These are phyloP conservation scores for Procavia capensis DNA, from an alignment of 2,113 vertebrate species.

Conservation along the genomic window DNA sequence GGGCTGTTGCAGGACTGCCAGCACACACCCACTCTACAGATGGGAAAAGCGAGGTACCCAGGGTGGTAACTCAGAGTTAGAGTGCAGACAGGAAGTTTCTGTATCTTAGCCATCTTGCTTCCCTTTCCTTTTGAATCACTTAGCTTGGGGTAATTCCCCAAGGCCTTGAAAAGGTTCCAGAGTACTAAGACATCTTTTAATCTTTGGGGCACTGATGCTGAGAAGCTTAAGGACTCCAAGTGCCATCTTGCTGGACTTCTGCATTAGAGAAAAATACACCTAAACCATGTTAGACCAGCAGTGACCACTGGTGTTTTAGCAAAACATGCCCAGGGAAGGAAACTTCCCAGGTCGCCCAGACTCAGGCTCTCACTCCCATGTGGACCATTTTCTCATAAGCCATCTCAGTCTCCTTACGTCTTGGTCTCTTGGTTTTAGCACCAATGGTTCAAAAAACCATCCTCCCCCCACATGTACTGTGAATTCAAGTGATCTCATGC, in stretches of 20 bases:
- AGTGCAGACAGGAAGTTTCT: not conserved
- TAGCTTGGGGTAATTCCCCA: not conserved
- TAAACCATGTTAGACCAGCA: not conserved
- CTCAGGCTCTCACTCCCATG: not conserved
- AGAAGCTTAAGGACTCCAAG: not conserved
- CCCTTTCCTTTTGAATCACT: not conserved
- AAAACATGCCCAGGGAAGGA: not conserved
- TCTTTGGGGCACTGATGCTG: not conserved
- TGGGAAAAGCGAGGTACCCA: not conserved
- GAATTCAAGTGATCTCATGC: not conserved
- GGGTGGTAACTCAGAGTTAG: not conserved
- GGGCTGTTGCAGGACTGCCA: not conserved
- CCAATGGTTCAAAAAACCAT: not conserved
- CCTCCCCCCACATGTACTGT: not conserved
- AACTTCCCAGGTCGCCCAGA: too few relatives aligned
- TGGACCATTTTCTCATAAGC: not conserved
- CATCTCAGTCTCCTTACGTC: not conserved
- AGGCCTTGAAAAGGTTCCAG: too few relatives aligned
- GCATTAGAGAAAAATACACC: not conserved
- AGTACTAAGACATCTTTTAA: not conserved
- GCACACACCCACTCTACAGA: not conserved
- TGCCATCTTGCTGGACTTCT: not conserved
- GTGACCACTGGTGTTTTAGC: not conserved
- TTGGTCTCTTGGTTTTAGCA: not conserved
- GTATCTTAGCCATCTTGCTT: fast-evolving